Evolutionary conservation across 2,797 vertebrate genomes (phyloP).

Genomic region (Sarcoramphus papa): DNA sequence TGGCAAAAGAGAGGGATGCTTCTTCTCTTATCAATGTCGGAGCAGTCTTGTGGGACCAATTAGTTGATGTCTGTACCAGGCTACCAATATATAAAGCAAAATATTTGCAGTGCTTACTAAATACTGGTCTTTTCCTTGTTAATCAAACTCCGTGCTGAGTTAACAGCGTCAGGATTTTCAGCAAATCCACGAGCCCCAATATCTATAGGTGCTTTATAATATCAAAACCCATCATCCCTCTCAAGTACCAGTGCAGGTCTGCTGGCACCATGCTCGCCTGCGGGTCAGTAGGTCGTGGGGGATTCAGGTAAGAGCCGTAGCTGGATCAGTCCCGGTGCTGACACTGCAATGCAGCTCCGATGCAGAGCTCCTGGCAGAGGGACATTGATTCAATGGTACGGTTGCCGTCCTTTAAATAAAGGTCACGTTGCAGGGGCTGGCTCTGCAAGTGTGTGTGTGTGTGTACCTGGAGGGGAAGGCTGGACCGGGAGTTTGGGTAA

Average conservation of each 20-base stretch:
- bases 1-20: neutral
- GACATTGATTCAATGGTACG: constrained; percentile 2
- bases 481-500: neutral
- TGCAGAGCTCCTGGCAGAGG: constrained; percentile 52
- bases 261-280: accelerated
- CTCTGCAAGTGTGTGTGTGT: neutral
- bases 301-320: neutral
- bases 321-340: constrained; percentile 10
- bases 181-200: neutral
- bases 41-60: neutral
- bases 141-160: neutral
- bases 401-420: constrained; percentile 51
- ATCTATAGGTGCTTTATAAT: neutral
- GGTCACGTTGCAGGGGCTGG: constrained; percentile 42
- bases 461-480: neutral
- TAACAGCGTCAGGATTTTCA: neutral
- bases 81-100: neutral
- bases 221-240: neutral
- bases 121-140: accelerated
- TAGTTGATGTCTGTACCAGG: neutral
- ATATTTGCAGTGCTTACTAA: neutral
- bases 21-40: neutral
- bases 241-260: neutral
- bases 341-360: constrained; percentile 67
- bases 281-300: neutral